phyloP scores from a whole-genome alignment of 1,140 invertebrate genomes.

The Leguminivora glycinivorella region DNA sequence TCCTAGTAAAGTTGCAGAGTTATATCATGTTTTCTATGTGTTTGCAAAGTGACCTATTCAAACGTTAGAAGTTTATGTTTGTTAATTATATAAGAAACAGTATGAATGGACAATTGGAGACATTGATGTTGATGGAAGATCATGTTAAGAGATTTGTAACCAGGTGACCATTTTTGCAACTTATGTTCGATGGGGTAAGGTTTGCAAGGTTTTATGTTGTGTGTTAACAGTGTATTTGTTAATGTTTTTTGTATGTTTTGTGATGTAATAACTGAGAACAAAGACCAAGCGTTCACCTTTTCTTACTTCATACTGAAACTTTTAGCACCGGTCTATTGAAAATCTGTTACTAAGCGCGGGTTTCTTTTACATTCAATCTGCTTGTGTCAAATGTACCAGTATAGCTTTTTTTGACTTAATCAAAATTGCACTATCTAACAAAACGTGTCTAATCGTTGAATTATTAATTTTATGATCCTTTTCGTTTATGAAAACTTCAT shows the following conservation, averaged over 20 bases:
- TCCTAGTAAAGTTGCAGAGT: not conserved
- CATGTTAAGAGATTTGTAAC: not conserved
- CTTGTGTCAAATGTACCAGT: too few species aligned
- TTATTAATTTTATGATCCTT: too few species aligned
- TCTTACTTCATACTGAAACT: not conserved
- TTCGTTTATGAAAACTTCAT: too few species aligned
- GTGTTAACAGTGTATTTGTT: not conserved
- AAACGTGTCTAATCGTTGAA: too few species aligned
- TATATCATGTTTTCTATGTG: conserved; percentile 8
- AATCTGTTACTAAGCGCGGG: too few species aligned
- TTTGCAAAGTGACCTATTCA: conserved; percentile 3
- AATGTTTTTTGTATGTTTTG: not conserved
- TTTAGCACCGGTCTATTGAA: not conserved
- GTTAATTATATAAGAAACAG: conserved; percentile 6
- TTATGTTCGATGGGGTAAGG: not conserved
- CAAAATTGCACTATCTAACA: too few species aligned
- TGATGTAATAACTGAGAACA: not conserved
- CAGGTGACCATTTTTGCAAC: not conserved
- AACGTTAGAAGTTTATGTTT: not conserved
- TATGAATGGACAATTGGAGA: not conserved
- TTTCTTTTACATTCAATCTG: too few species aligned
- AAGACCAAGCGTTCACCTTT: not conserved
- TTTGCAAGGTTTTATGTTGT: not conserved
- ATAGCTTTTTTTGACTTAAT: too few species aligned
- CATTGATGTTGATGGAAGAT: not conserved